Percentiles rank a stretch among this genome's conserved stretches.
Conservation (phyloP, 2,888 invertebrate species). For the Chrysolina oricalcia region DNA sequence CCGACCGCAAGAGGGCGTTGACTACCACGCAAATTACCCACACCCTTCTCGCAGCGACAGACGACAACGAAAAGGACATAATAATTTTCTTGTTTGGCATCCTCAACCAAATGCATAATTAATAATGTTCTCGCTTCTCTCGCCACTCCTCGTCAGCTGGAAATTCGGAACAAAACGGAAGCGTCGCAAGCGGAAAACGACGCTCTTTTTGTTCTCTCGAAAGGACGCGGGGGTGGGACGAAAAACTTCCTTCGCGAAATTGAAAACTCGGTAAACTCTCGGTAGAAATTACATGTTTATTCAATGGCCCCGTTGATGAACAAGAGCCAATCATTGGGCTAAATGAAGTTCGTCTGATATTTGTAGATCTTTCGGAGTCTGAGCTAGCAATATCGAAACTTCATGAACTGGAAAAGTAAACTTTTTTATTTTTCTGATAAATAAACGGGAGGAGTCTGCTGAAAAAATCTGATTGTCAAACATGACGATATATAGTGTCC, state of each 20-base stretch:
- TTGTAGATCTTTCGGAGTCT: no score
- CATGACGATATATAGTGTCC: no score
- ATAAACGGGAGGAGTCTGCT: no score
- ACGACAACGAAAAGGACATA: slow-evolving; percentile 12
- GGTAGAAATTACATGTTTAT: not conserved
- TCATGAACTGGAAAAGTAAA: no score
- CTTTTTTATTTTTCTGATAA: no score
- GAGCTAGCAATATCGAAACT: no score
- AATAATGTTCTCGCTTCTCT: not conserved
- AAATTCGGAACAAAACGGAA: slow-evolving; percentile 14
- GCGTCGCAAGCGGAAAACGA: slow-evolving; percentile 2
- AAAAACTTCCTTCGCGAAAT: not conserved
- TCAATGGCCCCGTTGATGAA: not conserved
- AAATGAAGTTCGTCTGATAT: no score
- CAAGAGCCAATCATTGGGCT: not conserved
- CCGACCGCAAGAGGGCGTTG: not conserved
- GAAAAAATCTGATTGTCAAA: no score
- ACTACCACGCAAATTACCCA: slow-evolving; percentile 7
- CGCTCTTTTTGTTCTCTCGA: slow-evolving; percentile 11
- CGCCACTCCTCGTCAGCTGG: not conserved
- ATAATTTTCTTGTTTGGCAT: slow-evolving; percentile 9
- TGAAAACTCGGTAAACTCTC: not conserved
- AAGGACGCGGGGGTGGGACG: not conserved
- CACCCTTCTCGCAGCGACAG: not conserved
- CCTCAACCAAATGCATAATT: slow-evolving; percentile 18